Evolutionary conservation across 2,113 vertebrate species (phyloP), one percentile per base, ranked within the genome.

Genomic region (Coracopsis vasa): DNA sequence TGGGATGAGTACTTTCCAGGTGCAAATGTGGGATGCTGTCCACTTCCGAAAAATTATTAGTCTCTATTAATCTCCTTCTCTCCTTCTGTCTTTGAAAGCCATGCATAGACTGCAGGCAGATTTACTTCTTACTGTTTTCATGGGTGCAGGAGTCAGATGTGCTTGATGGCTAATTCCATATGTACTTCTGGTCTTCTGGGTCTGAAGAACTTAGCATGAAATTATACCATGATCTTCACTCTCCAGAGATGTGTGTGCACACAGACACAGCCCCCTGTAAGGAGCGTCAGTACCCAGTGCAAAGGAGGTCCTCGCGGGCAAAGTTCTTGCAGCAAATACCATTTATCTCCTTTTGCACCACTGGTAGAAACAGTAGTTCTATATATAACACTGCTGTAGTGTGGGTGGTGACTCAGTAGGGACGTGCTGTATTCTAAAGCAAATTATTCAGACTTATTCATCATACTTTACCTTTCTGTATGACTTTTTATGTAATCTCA

Each of bases 361-460:
- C 45, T 67, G 71, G 9, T 50, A 28, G 67, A 66, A 70, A 69
- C n/a, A 53, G 66, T 70, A 80, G 25, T 90, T 83, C 67, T 95
- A 65, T 77, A 67, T 75, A 85, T 75, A 94, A 71, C 45, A 42
- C 19, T 92, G 85, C 35, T 50, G 45, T 83, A 50, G 47, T 58
- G 78, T 92, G 88, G 79, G 81, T 83, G 82, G 75, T 86, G 82
- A 90, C 80, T 90, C 67, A 56, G 53, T 56, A 82, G 88, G 81
- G 69, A 93, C 64, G 33, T 83, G 37, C 71, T 93, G 60, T 93
- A 64, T 92, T 96, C 90, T 91, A 83, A 90, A 95, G 91, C 64
- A 80, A 78, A 83, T 92, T 95, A 80, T 66, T 88, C 86, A 83
- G 84, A 24, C 41, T 77, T 94, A 80, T 10, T 95, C 62, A 83